phyloP scores from a whole-genome alignment of 2,113 vertebrate species.

The Sterrhoptilus dennistouni region DNA sequence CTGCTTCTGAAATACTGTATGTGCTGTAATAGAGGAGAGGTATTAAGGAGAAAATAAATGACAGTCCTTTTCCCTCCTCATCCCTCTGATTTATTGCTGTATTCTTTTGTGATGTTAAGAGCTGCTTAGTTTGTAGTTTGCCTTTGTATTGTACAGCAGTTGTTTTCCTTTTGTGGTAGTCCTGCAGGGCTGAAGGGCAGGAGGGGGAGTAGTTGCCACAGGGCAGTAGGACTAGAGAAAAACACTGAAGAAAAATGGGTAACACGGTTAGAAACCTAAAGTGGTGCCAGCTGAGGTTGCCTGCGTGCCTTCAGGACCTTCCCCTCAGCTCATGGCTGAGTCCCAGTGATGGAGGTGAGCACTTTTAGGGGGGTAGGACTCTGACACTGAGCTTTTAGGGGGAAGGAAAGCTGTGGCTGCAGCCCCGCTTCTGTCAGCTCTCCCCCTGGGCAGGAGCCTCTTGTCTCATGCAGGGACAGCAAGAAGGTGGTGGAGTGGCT shows the following conservation, averaged over 20 bases:
- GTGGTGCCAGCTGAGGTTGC: background rate
- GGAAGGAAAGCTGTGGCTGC: background rate
- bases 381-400: background rate
- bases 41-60: background rate
- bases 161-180: background rate
- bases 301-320: background rate
- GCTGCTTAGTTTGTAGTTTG: background rate
- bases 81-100: background rate
- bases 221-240: background rate
- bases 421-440: background rate
- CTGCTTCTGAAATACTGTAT: background rate
- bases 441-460: background rate
- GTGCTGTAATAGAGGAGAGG: background rate
- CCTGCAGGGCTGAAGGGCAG: background rate
- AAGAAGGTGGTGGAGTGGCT: background rate
- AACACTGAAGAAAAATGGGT: background rate
- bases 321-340: background rate
- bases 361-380: background rate
- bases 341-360: background rate
- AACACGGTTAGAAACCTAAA: background rate
- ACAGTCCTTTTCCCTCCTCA: background rate
- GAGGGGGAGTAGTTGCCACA: background rate
- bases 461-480: background rate
- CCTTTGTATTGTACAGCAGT: background rate
- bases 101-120: background rate